Base-by-base conservation (phyloP, 2,797 vertebrate species). In the Pithecia hirsuta region DNA sequence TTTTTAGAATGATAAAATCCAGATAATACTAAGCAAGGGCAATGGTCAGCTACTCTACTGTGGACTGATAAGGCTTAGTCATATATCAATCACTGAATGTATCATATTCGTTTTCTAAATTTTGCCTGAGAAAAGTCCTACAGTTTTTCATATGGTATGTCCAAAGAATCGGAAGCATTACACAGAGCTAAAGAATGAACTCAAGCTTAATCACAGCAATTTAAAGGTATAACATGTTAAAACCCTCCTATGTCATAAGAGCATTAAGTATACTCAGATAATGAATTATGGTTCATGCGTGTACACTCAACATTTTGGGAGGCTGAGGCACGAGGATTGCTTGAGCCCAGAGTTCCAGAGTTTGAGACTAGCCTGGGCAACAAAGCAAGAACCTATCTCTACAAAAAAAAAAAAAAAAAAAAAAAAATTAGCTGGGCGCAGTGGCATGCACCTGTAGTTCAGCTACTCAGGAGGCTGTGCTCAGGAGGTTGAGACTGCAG, bases 191-290 rank as follows among this genome's bases (percentile, higher is more conserved):
- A 91, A 89, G 67, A 81, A 84, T 33, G 41, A 80, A 72, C 36
- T 46, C 52, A 14, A 19, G 41, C 20, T 92, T 46, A 41, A 9
- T 15, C 8, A 59, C 8, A 72, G 39, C 55, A 87, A 84, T 57
- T 84, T 97, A 94, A 87, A 96, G 39, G 11, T 59, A 78, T 30
- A 83, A 74, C 24, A 50, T 33, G 8, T 52, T 87, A 80, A 95
- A 67, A 50, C 33, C 36, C 12, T 61, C 46, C 52, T 46, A 50
- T 55, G 20, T 78, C 46, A 36, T 36, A 89, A 96, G 74, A 89
- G 55, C 85, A 95, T 96, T 80, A 50, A 50, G 11, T 12, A 12
- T 30, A 33, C 7, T 39, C 7, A 33, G 44, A 41, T 50, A 95
- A 90, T 70, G 67, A 85, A 89, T 44, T 20, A 81, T 4, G 64